Conservation (phyloP, 2,113 vertebrate genomes). For the Gallinago paraguaiae region DNA sequence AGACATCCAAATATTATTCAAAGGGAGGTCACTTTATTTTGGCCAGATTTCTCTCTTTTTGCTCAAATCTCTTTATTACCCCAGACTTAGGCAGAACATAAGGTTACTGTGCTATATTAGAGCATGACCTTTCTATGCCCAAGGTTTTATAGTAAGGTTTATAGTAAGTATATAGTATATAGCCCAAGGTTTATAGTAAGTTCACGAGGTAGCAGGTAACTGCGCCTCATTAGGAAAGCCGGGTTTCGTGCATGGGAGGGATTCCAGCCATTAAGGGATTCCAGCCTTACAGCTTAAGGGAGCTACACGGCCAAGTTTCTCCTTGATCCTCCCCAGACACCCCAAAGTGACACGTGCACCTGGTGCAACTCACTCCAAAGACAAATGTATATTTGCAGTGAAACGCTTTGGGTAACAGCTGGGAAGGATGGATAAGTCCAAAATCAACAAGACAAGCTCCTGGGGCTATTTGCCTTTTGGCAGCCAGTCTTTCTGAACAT, state of each 20-base stretch:
- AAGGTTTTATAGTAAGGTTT: background rate
- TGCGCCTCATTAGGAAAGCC: background rate
- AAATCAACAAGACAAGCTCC: background rate
- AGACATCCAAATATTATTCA: background rate
- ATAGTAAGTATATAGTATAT: background rate
- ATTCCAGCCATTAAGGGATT: background rate
- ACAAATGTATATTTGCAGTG: background rate
- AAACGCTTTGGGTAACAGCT: background rate
- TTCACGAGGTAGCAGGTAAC: background rate
- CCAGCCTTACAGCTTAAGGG: background rate
- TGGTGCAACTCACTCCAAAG: background rate
- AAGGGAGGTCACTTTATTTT: background rate
- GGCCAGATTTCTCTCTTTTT: background rate
- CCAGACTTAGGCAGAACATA: background rate
- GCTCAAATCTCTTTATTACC: background rate
- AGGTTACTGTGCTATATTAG: background rate
- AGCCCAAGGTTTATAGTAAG: background rate
- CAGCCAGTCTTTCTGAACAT: background rate
- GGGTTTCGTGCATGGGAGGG: background rate
- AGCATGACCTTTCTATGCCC: background rate
- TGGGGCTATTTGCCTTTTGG: background rate
- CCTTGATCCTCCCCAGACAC: background rate
- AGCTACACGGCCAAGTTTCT: background rate
- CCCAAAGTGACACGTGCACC: background rate
- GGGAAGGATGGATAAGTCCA: background rate